Percentiles rank a stretch among this genome's conserved stretches.
Evolutionary conservation across 1,140 invertebrate species (phyloP).

Genomic region (Calephelis virginiensis): DNA sequence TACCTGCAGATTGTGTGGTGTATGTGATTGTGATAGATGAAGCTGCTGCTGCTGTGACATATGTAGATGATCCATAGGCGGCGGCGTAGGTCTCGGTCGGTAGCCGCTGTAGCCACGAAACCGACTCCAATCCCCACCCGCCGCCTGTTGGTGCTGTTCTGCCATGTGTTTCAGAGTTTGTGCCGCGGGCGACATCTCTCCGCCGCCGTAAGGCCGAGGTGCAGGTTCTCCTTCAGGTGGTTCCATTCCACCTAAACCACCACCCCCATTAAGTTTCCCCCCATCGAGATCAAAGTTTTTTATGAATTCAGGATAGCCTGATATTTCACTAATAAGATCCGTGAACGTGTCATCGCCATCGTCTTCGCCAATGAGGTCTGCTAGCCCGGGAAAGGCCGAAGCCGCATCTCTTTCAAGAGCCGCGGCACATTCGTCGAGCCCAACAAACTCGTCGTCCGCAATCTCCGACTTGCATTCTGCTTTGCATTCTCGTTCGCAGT

Average conservation of each 20-base stretch:
- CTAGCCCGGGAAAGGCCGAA: constrained; percentile 86
- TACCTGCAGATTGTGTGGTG: constrained; percentile 85
- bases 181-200: constrained; percentile 90
- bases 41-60: constrained; percentile 92
- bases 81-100: constrained; percentile 82
- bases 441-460: constrained; percentile 89
- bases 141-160: constrained; percentile 94
- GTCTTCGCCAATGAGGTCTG: constrained; percentile 90
- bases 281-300: constrained; percentile 86
- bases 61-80: constrained; percentile 81
- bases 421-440: constrained; percentile 88
- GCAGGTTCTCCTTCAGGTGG: constrained; percentile 76
- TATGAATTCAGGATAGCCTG: constrained; percentile 90
- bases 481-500: constrained; percentile 76
- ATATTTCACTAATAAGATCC: constrained; percentile 92
- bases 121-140: constrained; percentile 72
- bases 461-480: constrained; percentile 91
- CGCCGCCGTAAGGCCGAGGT: constrained; percentile 61
- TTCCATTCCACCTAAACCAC: constrained; percentile 46
- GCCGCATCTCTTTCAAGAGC: constrained; percentile 89
- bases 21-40: constrained; percentile 87
- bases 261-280: constrained; percentile 70
- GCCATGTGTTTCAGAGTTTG: constrained; percentile 97
- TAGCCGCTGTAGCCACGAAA: constrained; percentile 82
- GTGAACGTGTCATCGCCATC: constrained; percentile 92